Evolutionary conservation across 2,797 vertebrate species (phyloP), one percentile per base, ranked within the genome.

Genomic region (Amblyopsis hoosieri): DNA sequence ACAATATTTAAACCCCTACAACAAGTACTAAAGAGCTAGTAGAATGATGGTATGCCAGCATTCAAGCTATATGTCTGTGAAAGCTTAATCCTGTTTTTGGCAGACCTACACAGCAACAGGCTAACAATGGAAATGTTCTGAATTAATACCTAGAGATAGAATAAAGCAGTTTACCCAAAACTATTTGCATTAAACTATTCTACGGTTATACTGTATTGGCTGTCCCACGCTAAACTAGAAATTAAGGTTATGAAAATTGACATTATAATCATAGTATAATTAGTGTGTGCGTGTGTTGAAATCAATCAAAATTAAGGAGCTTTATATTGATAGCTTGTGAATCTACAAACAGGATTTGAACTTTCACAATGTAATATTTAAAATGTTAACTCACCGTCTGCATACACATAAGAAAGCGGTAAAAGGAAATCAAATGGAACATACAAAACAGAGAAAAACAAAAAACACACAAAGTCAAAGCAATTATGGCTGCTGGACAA

Each of bases 341-440:
- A 71, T 74, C 85, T 85, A 58, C 83, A 89, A 94, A 93, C 93
- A 94, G 91, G 92, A 93, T 93, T 92, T 87, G 66, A 64, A 86
- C 91, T 92, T 92, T 63, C 90, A 92, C 91, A 92, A 77, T 74
- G 69, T 78, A 83, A 86, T 90, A 93, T 86, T 90, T 85, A 92
- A 23, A 93, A 90, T 86, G 89, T 92, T 85, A 92, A 99, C 97
- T 99, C 95, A 99, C 97, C 97, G 95, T 99, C 97, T 99, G 96
- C 95, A 97, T 95, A 98, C 88, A 93, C 93, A 96, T 94, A 97
- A 97, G 97, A 97, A 95, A 96, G 93, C 96, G 93, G 93, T 96
- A 97, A 96, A 42, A 94, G 93, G 87, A 93, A 84, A 87, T 84
- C 88, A 87, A 75, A 84, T 80, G 80, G 58, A 87, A 89, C 76